These are phyloP conservation scores for Campaea margaritaria DNA, from an alignment of 2,888 invertebrate species.

Conservation along the genomic window DNA sequence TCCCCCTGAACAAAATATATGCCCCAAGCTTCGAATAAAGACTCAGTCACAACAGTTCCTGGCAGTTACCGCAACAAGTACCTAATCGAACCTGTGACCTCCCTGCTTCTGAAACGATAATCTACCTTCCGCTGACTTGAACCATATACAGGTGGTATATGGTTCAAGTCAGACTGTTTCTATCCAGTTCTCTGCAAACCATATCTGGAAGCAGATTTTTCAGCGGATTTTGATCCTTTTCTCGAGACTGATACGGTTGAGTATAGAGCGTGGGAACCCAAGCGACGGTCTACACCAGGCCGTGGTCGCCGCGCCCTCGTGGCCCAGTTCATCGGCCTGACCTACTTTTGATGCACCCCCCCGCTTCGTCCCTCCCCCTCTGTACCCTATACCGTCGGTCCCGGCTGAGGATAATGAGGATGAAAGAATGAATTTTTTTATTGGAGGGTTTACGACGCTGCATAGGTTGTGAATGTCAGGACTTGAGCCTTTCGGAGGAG, in stretches of 20 bases:
- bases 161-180: constrained; percentile 25
- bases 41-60: constrained; percentile 33
- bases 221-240: constrained; percentile 13
- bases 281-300: constrained; percentile 28
- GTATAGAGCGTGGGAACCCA: constrained; percentile 24
- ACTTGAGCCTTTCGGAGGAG: constrained; percentile 10
- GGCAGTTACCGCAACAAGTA: constrained; percentile 39
- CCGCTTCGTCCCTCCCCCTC: constrained; percentile 24
- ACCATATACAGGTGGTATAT: no score
- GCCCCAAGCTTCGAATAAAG: constrained; percentile 34
- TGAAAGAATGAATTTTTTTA: constrained; percentile 44
- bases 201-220: not conserved
- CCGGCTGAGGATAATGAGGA: constrained; percentile 44
- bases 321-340: constrained; percentile 66
- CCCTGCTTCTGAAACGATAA: constrained; percentile 22
- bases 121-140: constrained; percentile 27
- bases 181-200: constrained; percentile 6
- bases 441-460: constrained; percentile 42
- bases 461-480: constrained; percentile 36
- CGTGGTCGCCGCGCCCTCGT: constrained; percentile 49
- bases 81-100: constrained; percentile 35
- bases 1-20: constrained; percentile 20
- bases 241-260: constrained; percentile 22
- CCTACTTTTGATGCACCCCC: constrained; percentile 49
- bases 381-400: constrained; percentile 36